Conservation (phyloP, 2,113 vertebrate species). For the Callorhinus ursinus region DNA sequence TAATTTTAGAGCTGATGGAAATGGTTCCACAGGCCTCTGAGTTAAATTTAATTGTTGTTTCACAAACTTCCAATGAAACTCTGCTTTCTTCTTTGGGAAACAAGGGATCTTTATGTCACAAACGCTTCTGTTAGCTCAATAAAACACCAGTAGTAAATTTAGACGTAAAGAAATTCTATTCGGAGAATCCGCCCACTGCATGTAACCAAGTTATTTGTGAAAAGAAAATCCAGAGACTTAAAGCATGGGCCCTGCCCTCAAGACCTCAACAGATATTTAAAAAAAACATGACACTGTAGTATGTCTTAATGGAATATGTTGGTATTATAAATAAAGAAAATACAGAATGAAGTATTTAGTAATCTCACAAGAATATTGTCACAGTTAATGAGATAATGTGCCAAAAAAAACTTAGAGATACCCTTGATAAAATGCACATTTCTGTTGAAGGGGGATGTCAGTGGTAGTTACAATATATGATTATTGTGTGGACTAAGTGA, state of each 20-base stretch:
- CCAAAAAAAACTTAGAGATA: neutral
- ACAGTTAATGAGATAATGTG: neutral
- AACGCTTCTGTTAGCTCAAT: constrained; percentile 23
- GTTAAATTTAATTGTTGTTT: constrained; percentile 60
- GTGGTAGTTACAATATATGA: neutral
- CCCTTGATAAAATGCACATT: neutral
- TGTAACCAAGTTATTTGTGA: constrained; percentile 33
- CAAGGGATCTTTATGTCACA: constrained; percentile 28
- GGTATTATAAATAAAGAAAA: neutral
- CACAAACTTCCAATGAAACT: constrained; percentile 54
- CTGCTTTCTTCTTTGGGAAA: constrained; percentile 60
- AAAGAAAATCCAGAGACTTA: constrained; percentile 38
- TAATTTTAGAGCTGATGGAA: constrained; percentile 60
- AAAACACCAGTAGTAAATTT: constrained; percentile 53
- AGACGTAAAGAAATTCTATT: constrained; percentile 50
- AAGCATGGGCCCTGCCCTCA: neutral
- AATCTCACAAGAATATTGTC: neutral
- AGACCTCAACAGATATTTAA: neutral
- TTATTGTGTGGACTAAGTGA: neutral
- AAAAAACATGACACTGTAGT: neutral
- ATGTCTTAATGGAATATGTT: neutral
- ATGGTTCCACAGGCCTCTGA: neutral
- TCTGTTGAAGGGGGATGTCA: neutral
- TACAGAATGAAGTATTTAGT: neutral
- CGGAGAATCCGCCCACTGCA: constrained; percentile 1